phyloP scores from a whole-genome alignment of 1,140 invertebrate genomes.

The Zaprionus inermis region DNA sequence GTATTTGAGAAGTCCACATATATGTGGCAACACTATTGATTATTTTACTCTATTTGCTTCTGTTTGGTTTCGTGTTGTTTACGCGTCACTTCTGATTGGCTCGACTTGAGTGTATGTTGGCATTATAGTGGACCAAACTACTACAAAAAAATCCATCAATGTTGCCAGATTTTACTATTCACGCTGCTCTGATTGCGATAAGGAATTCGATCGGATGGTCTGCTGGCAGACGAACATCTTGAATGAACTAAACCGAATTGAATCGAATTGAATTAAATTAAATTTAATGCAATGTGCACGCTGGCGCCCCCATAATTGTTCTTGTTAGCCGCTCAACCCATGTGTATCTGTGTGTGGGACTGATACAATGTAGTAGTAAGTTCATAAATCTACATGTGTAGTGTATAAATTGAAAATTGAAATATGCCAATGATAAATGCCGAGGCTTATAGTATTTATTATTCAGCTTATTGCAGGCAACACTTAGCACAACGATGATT shows the following conservation, averaged over 20 bases:
- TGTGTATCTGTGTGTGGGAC: neutral
- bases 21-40: neutral
- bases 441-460: constrained; percentile 39
- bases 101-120: constrained; percentile 6
- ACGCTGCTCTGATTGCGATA: constrained; percentile 33
- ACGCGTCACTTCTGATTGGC: constrained; percentile 26
- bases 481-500: constrained; percentile 46
- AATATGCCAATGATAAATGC: constrained; percentile 47
- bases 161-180: constrained; percentile 19
- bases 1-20: neutral
- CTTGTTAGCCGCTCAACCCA: constrained; percentile 2
- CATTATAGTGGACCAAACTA: too few species aligned
- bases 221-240: constrained; percentile 1
- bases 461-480: constrained; percentile 37
- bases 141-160: constrained; percentile 14
- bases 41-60: constrained; percentile 11
- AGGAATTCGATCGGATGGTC: constrained; percentile 12
- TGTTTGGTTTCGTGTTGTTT: constrained; percentile 24
- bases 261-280: constrained; percentile 39
- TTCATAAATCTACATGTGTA: constrained; percentile 51
- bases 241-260: constrained; percentile 7
- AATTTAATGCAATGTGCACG: constrained; percentile 51
- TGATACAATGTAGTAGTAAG: constrained; percentile 8
- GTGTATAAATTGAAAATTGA: constrained; percentile 48
- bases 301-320: constrained; percentile 8